Conservation (phyloP, 1,140 invertebrate species). For the Philaenus spumarius region DNA sequence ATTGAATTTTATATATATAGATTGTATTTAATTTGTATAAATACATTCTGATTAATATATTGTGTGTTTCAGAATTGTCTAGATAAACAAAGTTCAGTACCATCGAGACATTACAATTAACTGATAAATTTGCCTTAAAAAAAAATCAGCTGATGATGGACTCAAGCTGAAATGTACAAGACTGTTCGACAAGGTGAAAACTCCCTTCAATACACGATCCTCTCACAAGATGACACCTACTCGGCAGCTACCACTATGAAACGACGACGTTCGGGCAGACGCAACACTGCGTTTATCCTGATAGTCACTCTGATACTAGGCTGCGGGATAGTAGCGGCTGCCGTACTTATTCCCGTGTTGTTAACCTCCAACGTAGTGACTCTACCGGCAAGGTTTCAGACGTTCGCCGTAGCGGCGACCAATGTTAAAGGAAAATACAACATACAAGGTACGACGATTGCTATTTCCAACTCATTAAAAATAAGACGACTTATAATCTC, state of each 20-base stretch:
- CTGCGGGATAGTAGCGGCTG: constrained; percentile 20
- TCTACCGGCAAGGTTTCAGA: constrained; percentile 19
- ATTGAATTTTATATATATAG: too few relatives aligned
- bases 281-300: constrained; percentile 16
- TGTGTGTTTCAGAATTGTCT: too few relatives aligned
- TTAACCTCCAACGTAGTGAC: constrained; percentile 18
- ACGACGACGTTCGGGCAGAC: not conserved
- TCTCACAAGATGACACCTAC: constrained; percentile 46
- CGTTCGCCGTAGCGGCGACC: constrained; percentile 18
- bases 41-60: too few relatives aligned
- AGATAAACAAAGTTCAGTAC: too few relatives aligned
- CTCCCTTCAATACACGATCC: constrained; percentile 62
- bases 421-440: constrained; percentile 2
- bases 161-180: constrained; percentile 55
- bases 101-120: too few relatives aligned
- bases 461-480: too few relatives aligned
- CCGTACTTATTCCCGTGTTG: constrained; percentile 20
- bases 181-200: constrained; percentile 64
- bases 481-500: too few relatives aligned
- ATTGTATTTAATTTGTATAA: too few relatives aligned
- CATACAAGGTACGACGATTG: constrained; percentile 14
- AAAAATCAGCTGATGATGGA: too few relatives aligned
- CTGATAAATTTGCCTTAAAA: too few relatives aligned
- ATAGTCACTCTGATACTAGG: constrained; percentile 20
- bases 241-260: constrained; percentile 4